phyloP scores from a whole-genome alignment of 2,797 vertebrate species.

The Ctenochaetus hawaiiensis region DNA sequence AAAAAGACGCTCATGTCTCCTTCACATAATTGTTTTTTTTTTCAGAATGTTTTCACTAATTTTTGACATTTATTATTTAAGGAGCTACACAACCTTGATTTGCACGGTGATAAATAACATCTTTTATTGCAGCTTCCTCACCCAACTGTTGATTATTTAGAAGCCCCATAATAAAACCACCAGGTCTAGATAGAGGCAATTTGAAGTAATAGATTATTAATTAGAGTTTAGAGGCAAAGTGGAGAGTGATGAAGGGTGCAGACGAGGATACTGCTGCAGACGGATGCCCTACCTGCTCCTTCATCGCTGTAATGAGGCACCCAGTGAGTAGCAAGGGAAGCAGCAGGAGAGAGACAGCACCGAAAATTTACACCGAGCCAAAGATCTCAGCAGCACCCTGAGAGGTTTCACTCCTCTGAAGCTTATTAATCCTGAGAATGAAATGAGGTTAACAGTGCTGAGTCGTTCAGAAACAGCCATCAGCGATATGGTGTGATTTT shows the following conservation, averaged over 20 bases:
- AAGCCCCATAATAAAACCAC: not conserved
- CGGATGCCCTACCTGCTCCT: conserved; percentile 19
- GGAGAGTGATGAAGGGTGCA: conserved; percentile 25
- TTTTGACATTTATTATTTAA: not conserved
- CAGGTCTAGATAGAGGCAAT: not conserved
- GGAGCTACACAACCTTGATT: not conserved
- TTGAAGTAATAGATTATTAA: conserved; percentile 33
- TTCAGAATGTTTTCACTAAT: not conserved
- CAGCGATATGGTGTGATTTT: conserved; percentile 22
- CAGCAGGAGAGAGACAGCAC: not conserved
- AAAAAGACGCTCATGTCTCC: too few species aligned
- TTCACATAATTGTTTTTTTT: too few species aligned
- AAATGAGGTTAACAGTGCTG: conserved; percentile 60
- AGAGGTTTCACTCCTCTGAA: conserved; percentile 44
- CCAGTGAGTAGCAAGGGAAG: conserved; percentile 33
- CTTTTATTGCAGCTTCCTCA: conserved; percentile 4
- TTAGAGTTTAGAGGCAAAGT: conserved; percentile 19
- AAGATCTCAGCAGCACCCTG: conserved; percentile 54
- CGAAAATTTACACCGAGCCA: conserved; percentile 43
- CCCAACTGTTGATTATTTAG: conserved; percentile 25
- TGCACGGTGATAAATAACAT: conserved; percentile 5
- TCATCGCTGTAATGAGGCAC: conserved; percentile 35
- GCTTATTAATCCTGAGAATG: conserved; percentile 59
- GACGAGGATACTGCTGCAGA: conserved; percentile 6
- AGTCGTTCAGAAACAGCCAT: conserved; percentile 56